Conservation (phyloP, 2,797 vertebrate genomes). For the Macropodus opercularis region DNA sequence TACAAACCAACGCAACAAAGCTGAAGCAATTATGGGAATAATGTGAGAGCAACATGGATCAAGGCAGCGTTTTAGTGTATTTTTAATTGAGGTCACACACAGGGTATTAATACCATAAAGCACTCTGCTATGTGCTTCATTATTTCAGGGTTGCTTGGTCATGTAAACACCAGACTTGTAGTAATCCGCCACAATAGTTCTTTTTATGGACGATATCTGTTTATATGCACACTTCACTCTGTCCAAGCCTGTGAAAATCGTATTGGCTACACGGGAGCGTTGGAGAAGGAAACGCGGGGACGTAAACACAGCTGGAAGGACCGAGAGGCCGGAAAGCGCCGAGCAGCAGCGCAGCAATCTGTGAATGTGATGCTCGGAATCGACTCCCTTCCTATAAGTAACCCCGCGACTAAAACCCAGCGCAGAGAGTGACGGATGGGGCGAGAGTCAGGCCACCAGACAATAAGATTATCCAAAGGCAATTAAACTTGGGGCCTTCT, state of each 20-base stretch:
- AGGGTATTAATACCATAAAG: conserved; percentile 29
- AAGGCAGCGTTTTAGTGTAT: conserved; percentile 21
- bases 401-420: conserved; percentile 27
- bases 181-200: background rate
- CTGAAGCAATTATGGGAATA: conserved; percentile 33
- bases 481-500: conserved; percentile 79
- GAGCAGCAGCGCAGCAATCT: conserved; percentile 19
- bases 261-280: conserved; percentile 33
- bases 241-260: conserved; percentile 32
- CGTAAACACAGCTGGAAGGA: conserved; percentile 23
- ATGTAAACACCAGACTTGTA: conserved; percentile 38
- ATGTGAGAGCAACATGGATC: conserved; percentile 36
- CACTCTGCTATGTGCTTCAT: conserved; percentile 28
- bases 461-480: conserved; percentile 80
- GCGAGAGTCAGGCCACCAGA: conserved; percentile 63
- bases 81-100: conserved; percentile 43
- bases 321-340: conserved; percentile 5
- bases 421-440: conserved; percentile 29
- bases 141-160: conserved; percentile 39
- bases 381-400: too few species aligned
- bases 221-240: conserved; percentile 37
- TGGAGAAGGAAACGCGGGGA: conserved; percentile 12
- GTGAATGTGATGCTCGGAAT: too few species aligned
- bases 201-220: conserved; percentile 12
- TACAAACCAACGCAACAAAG: conserved; percentile 5